Percentiles rank a stretch among this genome's conserved stretches.
phyloP scores from a whole-genome alignment of 2,888 invertebrate genomes.

The Lycophotia porphyrea region DNA sequence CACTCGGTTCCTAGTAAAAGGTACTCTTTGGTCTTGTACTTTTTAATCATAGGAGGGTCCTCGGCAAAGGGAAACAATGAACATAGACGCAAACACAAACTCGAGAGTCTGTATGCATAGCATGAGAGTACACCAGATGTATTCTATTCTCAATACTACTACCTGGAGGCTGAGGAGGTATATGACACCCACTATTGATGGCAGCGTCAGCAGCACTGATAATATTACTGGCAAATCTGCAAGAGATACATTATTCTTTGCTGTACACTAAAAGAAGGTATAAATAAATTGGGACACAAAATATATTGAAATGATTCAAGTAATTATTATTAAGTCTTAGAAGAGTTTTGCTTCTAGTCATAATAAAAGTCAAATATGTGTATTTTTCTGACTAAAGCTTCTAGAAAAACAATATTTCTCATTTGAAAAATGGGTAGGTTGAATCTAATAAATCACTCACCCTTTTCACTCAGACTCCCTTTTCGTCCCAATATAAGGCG shows the following conservation, averaged over 20 bases:
- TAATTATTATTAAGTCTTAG: not conserved
- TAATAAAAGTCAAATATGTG: not conserved
- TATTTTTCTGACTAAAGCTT: not conserved
- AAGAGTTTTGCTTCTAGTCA: not conserved
- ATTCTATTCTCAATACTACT: slow-evolving; percentile 96
- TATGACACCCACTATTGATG: slow-evolving; percentile 95
- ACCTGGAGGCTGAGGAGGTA: slow-evolving; percentile 97
- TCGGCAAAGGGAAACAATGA: slow-evolving; percentile 91
- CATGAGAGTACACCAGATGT: slow-evolving; percentile 96
- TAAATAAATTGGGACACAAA: not conserved
- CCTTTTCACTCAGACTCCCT: slow-evolving; percentile 95
- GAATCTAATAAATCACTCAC: slow-evolving; percentile 73
- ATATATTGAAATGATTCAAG: not conserved
- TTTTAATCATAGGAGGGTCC: slow-evolving; percentile 90
- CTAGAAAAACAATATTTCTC: not conserved
- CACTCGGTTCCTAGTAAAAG: slow-evolving; percentile 39
- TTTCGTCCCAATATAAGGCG: slow-evolving; percentile 96
- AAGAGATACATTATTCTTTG: slow-evolving; percentile 67
- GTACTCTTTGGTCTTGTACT: slow-evolving; percentile 27
- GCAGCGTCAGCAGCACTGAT: slow-evolving; percentile 95
- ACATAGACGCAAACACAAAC: slow-evolving; percentile 95
- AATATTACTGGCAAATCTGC: slow-evolving; percentile 95
- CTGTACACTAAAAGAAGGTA: too few relatives aligned
- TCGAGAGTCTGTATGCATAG: slow-evolving; percentile 94
- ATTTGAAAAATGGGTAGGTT: too few relatives aligned